These are phyloP conservation scores for Napeogenes sylphis DNA, from an alignment of 2,888 invertebrate species.

Conservation along the genomic window DNA sequence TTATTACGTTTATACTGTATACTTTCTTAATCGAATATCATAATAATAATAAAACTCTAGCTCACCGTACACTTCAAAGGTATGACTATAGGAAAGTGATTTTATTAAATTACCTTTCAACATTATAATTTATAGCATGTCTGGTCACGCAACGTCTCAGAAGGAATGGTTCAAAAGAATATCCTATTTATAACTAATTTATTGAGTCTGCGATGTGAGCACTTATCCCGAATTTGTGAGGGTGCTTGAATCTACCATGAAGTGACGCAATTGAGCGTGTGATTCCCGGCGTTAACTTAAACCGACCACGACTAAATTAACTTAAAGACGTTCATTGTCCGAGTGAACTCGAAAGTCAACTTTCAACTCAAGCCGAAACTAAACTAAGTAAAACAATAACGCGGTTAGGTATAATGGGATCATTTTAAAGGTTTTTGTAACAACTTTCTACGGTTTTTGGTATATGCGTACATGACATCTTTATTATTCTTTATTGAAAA, in stretches of 20 bases:
- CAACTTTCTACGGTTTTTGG: too few relatives aligned
- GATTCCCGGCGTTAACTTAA: constrained; percentile 55
- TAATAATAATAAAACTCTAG: too few relatives aligned
- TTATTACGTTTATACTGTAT: too few relatives aligned
- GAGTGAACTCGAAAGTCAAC: constrained; percentile 2
- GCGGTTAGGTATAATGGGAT: too few relatives aligned
- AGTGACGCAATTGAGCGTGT: constrained; percentile 54
- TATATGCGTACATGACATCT: too few relatives aligned
- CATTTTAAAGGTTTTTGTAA: too few relatives aligned
- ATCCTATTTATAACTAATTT: constrained; percentile 36
- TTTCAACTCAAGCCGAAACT: too few relatives aligned
- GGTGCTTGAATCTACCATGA: constrained; percentile 44
- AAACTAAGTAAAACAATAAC: too few relatives aligned
- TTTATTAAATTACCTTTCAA: background rate
- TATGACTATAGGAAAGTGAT: too few relatives aligned
- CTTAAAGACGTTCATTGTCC: constrained; percentile 19
- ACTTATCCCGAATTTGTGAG: constrained; percentile 67
- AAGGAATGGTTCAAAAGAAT: background rate
- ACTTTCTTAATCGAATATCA: too few relatives aligned
- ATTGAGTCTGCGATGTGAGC: constrained; percentile 57
- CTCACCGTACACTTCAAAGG: too few relatives aligned
- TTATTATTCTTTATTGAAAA: too few relatives aligned
- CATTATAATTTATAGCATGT: background rate
- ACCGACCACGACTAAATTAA: constrained; percentile 48
- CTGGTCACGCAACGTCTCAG: background rate